Conservation (phyloP, 2,888 invertebrate species). For the Gymnocheta viridis region DNA sequence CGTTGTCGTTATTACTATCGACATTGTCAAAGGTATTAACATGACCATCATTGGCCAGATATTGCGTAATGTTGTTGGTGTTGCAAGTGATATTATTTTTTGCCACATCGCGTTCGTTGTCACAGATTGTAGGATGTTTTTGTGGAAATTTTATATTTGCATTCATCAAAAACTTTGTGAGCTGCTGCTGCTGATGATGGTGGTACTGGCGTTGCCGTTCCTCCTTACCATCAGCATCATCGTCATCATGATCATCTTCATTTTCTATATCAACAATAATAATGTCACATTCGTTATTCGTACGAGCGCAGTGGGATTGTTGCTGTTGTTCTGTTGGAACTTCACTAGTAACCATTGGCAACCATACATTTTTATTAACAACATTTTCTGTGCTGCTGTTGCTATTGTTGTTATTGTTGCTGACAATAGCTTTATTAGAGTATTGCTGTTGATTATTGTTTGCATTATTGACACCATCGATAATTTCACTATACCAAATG, state of each 20-base stretch:
- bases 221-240: background rate
- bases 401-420: slow-evolving; percentile 26
- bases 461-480: slow-evolving; percentile 46
- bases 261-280: slow-evolving; percentile 63
- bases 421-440: slow-evolving; percentile 4
- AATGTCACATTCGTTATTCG: slow-evolving; percentile 57
- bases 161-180: slow-evolving; percentile 42
- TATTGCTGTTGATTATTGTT: slow-evolving; percentile 43
- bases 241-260: slow-evolving; percentile 23
- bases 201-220: slow-evolving; percentile 3
- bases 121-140: slow-evolving; percentile 29
- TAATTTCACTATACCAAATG: slow-evolving; percentile 59
- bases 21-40: slow-evolving; percentile 29
- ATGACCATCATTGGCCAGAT: slow-evolving; percentile 40
- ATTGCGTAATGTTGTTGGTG: slow-evolving; percentile 34
- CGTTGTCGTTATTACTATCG: slow-evolving; percentile 45
- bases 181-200: background rate
- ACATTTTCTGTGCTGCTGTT: slow-evolving; percentile 9
- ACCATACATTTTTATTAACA: slow-evolving; percentile 36
- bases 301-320: slow-evolving; percentile 22
- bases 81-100: slow-evolving; percentile 13
- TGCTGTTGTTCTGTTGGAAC: slow-evolving; percentile 32
- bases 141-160: slow-evolving; percentile 29
- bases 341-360: background rate
- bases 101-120: slow-evolving; percentile 5